Evolutionary conservation across 2,113 vertebrate species (phyloP).

Genomic region (Oryzias melastigma): DNA sequence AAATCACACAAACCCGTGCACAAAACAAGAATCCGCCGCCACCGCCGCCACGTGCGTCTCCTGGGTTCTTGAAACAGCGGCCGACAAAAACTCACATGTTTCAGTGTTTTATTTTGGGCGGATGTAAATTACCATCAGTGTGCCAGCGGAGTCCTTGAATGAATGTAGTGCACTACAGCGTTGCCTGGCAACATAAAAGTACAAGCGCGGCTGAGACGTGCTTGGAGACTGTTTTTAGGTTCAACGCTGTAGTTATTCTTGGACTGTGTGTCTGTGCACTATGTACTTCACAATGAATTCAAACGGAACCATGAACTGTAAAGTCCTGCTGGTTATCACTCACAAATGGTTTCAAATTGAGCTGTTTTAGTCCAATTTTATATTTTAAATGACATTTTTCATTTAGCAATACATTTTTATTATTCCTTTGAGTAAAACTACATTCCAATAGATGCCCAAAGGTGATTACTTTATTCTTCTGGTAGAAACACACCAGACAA

Average conservation of each 20-base stretch:
- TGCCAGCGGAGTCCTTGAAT: slow-evolving; percentile 14
- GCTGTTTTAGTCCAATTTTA: slow-evolving; percentile 3
- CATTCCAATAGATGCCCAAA: no score
- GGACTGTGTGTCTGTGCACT: slow-evolving; percentile 10
- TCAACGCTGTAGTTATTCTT: slow-evolving; percentile 28
- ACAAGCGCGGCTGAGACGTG: slow-evolving; percentile 15
- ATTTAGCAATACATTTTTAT: no score
- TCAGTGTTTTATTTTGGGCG: slow-evolving; percentile 6
- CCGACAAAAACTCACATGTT: slow-evolving; percentile 1
- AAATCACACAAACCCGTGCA: not conserved
- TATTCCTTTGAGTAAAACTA: no score
- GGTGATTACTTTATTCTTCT: no score
- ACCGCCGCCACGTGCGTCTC: not conserved
- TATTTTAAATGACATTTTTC: not conserved
- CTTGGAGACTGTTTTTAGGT: slow-evolving; percentile 17
- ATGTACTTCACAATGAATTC: slow-evolving; percentile 11
- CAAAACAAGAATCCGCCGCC: not conserved
- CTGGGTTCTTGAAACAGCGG: slow-evolving; percentile 22
- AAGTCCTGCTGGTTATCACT: not conserved
- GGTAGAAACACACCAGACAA: no score
- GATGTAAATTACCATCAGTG: not conserved
- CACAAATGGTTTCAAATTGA: no score
- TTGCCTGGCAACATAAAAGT: slow-evolving; percentile 42
- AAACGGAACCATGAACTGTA: slow-evolving; percentile 2
- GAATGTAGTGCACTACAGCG: slow-evolving; percentile 9